Conservation (phyloP, 1,140 invertebrate species). For the Trialeurodes vaporariorum region DNA sequence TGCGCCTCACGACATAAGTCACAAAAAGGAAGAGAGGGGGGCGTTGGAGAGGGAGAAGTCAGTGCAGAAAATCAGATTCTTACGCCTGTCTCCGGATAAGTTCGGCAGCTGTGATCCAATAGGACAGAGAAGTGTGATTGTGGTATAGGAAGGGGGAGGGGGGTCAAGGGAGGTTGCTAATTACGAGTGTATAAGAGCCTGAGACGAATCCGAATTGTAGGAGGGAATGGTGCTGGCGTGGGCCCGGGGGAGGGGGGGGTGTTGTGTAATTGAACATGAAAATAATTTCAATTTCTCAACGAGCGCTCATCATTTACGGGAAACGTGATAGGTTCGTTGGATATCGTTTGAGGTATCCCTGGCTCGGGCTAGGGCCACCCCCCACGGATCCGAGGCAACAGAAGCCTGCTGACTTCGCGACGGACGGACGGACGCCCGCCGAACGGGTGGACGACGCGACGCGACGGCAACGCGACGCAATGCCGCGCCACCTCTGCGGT, state of each 20-base stretch:
- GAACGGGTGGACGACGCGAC: background rate
- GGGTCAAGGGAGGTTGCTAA: background rate
- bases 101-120: background rate
- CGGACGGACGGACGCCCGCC: too few species aligned
- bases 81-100: background rate
- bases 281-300: constrained; percentile 1
- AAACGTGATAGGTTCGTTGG: background rate
- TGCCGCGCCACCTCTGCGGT: background rate
- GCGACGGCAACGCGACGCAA: background rate
- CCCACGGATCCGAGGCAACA: background rate
- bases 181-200: background rate
- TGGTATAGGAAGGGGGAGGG: background rate
- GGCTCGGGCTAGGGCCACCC: background rate
- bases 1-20: too few species aligned
- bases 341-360: too few species aligned
- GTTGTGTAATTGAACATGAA: background rate
- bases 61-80: background rate
- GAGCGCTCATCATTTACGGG: background rate
- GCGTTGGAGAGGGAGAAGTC: background rate
- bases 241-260: background rate
- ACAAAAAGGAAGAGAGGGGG: too few species aligned
- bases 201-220: too few species aligned
- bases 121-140: too few species aligned
- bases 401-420: background rate
- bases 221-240: too few species aligned